These are phyloP conservation scores for Mesaphorura yosii DNA, from an alignment of 1,140 invertebrate genomes.

Conservation along the genomic window DNA sequence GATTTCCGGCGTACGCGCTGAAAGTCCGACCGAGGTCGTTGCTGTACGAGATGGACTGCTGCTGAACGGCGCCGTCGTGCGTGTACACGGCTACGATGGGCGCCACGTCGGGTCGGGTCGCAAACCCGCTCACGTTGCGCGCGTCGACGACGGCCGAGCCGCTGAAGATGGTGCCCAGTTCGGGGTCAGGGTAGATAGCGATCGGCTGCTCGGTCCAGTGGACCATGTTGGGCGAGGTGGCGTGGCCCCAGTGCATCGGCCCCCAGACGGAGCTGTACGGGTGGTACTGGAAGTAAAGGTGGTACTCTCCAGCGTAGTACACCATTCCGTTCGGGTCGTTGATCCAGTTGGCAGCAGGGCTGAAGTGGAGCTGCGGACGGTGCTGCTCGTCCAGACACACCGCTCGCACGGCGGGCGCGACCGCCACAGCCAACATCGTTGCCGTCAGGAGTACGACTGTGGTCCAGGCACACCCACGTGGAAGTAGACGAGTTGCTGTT, in stretches of 20 bases:
- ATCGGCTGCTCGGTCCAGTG: constrained; percentile 18
- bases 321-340: constrained; percentile 30
- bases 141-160: constrained; percentile 24
- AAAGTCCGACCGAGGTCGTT: constrained; percentile 13
- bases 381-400: constrained; percentile 15
- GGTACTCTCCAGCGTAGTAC: constrained; percentile 23
- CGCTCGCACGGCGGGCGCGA: too few relatives aligned
- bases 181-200: constrained; percentile 25
- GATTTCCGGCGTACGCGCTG: constrained; percentile 17
- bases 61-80: constrained; percentile 9
- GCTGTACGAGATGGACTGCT: constrained; percentile 22
- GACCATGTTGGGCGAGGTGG: constrained; percentile 13
- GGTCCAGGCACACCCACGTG: too few relatives aligned
- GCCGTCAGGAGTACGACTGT: too few relatives aligned
- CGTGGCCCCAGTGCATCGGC: constrained; percentile 27
- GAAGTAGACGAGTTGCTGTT: too few relatives aligned
- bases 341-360: constrained; percentile 12
- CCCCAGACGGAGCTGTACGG: constrained; percentile 13
- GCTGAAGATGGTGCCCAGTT: constrained; percentile 18
- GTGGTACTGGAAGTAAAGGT: constrained; percentile 11
- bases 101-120: background rate
- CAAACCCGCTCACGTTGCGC: constrained; percentile 17
- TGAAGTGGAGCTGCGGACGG: constrained; percentile 24
- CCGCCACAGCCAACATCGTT: too few relatives aligned
- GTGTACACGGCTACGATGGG: constrained; percentile 24